Evolutionary conservation across 2,113 vertebrate species (phyloP), one percentile per base, ranked within the genome.

Genomic region (Odobenus rosmarus): DNA sequence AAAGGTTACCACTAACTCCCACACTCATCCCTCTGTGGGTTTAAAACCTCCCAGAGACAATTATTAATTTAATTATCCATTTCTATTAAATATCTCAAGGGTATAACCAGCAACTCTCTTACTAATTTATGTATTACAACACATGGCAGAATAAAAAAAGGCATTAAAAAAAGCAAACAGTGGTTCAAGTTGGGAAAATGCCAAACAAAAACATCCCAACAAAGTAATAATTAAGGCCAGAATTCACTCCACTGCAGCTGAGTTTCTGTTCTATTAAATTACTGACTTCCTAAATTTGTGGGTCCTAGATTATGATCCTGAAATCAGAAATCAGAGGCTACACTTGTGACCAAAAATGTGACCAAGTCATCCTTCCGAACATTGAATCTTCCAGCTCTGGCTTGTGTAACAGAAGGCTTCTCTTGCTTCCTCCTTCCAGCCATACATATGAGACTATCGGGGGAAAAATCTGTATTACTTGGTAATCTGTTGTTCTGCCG

Each of bases 31-130:
- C 31, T 82, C 11, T 84, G 21, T 81, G 77, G 39, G 36, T 74
- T 96, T 96, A 64, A 94, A 91, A 67, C 77, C 49, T 90, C 46
- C 74, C 90, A 42, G 39, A 96, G 74, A 92, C 83, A 89, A 92
- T 86, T 90, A 86, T 85, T 92, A 57, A 93, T 91, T 77, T 94
- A 93, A 92, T 94, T 87, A 89, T 53, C 16, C 81, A 88, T 93
- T 90, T 88, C 72, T 90, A 55, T 81, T 90, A 49, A 93, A 89
- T 79, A n/a, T 82, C 24, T 53, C 77, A 86, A 81, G 15, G 23
- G 28, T 53, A 31, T 96, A 79, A 88, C 74, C 15, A 80, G 31
- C 11, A 92, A 80, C 10, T 90, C 74, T 67, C 39, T 94, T 83
- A 88, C 88, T 88, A 83, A 90, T 90, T 80, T 53, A 88, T 57